Conservation (phyloP, 2,888 invertebrate species). For the Pterostichus madidus region DNA sequence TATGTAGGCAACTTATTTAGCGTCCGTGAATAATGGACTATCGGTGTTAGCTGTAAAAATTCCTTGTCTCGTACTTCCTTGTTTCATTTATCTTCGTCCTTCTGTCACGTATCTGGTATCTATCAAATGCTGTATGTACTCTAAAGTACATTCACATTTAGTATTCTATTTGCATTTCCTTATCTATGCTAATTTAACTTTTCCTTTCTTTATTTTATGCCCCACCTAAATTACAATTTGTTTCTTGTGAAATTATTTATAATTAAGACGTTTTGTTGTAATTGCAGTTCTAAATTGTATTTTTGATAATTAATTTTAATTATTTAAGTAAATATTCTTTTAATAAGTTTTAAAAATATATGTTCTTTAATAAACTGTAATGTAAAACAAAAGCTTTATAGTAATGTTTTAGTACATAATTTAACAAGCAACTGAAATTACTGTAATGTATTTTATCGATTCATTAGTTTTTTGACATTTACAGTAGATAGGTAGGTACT, state of each 20-base stretch:
- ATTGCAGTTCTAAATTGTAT: too few relatives aligned
- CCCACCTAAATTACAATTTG: neutral
- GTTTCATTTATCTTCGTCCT: constrained; percentile 13
- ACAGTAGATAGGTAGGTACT: neutral
- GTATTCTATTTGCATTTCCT: constrained; percentile 19
- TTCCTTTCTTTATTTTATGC: constrained; percentile 14
- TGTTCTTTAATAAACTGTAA: too few relatives aligned
- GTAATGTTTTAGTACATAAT: too few relatives aligned
- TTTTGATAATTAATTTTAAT: too few relatives aligned
- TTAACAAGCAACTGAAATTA: neutral
- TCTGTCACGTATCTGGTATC: neutral
- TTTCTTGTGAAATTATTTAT: too few relatives aligned
- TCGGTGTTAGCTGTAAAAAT: neutral
- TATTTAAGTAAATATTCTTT: too few relatives aligned
- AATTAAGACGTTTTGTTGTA: too few relatives aligned
- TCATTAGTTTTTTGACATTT: constrained; percentile 2
- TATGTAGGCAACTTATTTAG: constrained; percentile 5
- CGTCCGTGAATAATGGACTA: neutral
- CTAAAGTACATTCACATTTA: constrained; percentile 1
- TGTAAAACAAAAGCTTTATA: too few relatives aligned
- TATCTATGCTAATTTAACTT: constrained; percentile 21
- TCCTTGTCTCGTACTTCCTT: constrained; percentile 1
- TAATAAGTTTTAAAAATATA: too few relatives aligned
- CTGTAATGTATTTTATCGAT: neutral
- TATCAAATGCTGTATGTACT: constrained; percentile 1